These are phyloP conservation scores for Papilio aristodemus DNA, from an alignment of 1,140 invertebrate genomes.

Conservation along the genomic window DNA sequence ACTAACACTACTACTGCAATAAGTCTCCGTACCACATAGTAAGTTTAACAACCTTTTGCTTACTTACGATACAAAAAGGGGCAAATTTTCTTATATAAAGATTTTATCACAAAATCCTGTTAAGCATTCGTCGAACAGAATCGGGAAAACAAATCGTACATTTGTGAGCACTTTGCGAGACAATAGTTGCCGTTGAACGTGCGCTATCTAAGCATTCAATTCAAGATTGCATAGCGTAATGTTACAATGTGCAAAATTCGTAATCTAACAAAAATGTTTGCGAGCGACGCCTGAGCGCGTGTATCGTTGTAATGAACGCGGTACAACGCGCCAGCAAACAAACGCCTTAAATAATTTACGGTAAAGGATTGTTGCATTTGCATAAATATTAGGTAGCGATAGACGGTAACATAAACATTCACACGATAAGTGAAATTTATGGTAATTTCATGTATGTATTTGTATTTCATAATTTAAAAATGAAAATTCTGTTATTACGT, in stretches of 20 bases:
- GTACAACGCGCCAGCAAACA: constrained; percentile 60
- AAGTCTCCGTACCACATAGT: too few relatives aligned
- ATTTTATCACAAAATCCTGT: background rate
- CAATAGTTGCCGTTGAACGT: constrained; percentile 14
- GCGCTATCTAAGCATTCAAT: constrained; percentile 30
- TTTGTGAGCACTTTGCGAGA: constrained; percentile 18
- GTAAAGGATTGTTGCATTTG: constrained; percentile 67
- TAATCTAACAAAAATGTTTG: constrained; percentile 54
- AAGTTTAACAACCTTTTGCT: background rate
- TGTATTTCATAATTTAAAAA: constrained; percentile 64
- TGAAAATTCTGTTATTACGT: constrained; percentile 51
- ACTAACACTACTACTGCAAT: too few relatives aligned
- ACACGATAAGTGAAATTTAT: constrained; percentile 74
- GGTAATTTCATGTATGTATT: constrained; percentile 60
- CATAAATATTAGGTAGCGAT: constrained; percentile 72
- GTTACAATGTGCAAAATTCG: constrained; percentile 42
- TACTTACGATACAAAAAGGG: background rate
- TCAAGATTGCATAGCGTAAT: constrained; percentile 40
- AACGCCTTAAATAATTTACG: constrained; percentile 70
- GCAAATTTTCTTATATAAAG: background rate
- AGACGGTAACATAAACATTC: constrained; percentile 73
- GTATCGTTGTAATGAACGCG: constrained; percentile 60
- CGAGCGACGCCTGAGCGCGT: constrained; percentile 50
- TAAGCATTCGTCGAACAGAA: constrained; percentile 4
- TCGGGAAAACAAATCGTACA: constrained; percentile 7